phyloP scores from a whole-genome alignment of 2,113 vertebrate species.

The Uria lomvia region DNA sequence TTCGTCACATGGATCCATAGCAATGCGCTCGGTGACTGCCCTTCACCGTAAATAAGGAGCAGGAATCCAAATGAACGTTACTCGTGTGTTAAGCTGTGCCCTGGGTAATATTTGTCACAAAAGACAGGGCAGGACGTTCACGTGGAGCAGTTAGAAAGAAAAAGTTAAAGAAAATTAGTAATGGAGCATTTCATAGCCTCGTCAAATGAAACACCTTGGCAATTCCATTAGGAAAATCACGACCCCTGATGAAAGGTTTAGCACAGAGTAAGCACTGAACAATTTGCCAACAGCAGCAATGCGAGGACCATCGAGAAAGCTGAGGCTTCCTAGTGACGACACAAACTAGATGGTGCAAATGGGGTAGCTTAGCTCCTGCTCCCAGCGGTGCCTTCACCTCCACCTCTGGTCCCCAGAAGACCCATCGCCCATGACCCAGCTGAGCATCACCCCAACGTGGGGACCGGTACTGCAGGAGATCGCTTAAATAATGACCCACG shows the following conservation, averaged over 20 bases:
- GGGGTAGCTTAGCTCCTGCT: background rate
- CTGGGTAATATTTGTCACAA: background rate
- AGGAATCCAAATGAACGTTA: background rate
- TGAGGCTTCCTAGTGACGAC: background rate
- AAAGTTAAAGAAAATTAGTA: background rate
- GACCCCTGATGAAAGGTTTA: background rate
- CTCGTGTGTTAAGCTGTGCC: background rate
- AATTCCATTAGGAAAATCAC: background rate
- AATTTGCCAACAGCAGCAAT: background rate
- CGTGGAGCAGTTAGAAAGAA: fast-evolving
- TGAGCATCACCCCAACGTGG: fast-evolving
- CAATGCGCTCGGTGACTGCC: background rate
- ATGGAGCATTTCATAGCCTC: background rate
- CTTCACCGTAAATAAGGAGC: background rate
- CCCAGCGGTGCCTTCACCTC: background rate
- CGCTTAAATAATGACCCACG: fast-evolving
- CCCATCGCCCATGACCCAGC: background rate
- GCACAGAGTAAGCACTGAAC: background rate
- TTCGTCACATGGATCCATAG: background rate
- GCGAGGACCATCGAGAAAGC: background rate
- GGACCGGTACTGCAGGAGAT: fast-evolving
- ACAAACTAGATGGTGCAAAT: too few relatives aligned
- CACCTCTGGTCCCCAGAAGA: fast-evolving
- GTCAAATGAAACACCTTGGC: background rate
- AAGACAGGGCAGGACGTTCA: background rate